A percentile compares a stretch with the other conserved stretches of the same genome.
phyloP scores from a whole-genome alignment of 1,140 invertebrate species.

The Atopsyche davidsoni region DNA sequence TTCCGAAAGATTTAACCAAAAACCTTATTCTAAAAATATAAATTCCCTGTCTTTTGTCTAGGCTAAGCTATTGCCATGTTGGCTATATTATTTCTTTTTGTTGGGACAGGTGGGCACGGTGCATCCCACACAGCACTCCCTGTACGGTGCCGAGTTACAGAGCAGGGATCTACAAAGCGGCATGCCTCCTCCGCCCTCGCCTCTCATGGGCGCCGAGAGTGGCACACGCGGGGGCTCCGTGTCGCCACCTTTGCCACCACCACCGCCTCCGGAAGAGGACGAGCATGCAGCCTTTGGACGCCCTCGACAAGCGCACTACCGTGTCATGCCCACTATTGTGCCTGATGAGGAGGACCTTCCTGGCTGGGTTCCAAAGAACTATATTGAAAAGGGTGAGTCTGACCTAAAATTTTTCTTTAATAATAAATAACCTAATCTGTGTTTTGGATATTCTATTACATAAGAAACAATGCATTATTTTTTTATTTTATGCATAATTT shows the following conservation, averaged over 20 bases:
- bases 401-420: too few species aligned
- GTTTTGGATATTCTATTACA: too few species aligned
- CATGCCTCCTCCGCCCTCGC: constrained; percentile 64
- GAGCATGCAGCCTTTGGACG: constrained; percentile 68
- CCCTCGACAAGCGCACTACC: constrained; percentile 40
- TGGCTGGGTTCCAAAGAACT: constrained; percentile 90
- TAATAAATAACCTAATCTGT: too few species aligned
- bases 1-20: too few species aligned
- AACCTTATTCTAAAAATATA: too few species aligned
- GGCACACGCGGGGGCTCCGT: constrained; percentile 50
- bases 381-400: constrained; percentile 88
- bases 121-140: constrained; percentile 59
- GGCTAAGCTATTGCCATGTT: too few species aligned
- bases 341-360: constrained; percentile 80
- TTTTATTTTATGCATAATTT: too few species aligned
- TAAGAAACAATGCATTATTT: too few species aligned
- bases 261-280: constrained; percentile 71
- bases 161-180: too few species aligned
- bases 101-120: constrained; percentile 70
- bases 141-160: too few species aligned
- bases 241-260: constrained; percentile 78
- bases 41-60: too few species aligned
- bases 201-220: constrained; percentile 41
- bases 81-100: too few species aligned
- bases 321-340: constrained; percentile 73